Percentiles rank a stretch among this genome's conserved stretches.
Evolutionary conservation across 2,797 vertebrate species (phyloP).

Genomic region (Sciurus carolinensis): DNA sequence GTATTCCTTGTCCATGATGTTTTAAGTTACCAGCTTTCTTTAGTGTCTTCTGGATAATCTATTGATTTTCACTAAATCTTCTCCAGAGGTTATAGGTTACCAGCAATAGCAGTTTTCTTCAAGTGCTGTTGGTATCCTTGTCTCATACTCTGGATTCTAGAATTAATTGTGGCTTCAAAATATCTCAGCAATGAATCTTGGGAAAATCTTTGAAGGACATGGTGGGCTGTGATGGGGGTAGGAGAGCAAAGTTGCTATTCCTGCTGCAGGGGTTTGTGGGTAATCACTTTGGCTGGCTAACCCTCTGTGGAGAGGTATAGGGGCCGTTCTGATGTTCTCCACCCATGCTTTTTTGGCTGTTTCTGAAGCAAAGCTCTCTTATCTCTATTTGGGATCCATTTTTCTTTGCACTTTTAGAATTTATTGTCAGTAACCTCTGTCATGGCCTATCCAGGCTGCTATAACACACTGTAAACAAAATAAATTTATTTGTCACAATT

Average conservation of each 20-base stretch:
- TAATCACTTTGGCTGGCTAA: background rate
- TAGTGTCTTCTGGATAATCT: background rate
- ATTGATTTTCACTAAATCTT: background rate
- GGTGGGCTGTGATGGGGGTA: background rate
- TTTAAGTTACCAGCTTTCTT: background rate
- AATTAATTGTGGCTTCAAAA: background rate
- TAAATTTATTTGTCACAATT: background rate
- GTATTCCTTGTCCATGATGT: background rate
- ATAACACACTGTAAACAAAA: background rate
- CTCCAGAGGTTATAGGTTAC: background rate
- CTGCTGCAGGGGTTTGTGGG: background rate
- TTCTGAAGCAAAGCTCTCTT: background rate
- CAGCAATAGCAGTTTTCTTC: background rate
- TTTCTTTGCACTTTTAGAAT: slow-evolving; percentile 37
- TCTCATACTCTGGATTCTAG: slow-evolving; percentile 30
- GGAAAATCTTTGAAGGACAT: background rate
- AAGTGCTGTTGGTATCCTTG: background rate
- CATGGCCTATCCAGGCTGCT: background rate
- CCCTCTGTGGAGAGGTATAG: background rate
- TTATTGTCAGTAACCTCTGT: slow-evolving; percentile 9
- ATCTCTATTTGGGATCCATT: background rate
- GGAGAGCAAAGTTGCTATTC: background rate
- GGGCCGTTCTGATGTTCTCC: background rate
- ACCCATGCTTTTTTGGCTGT: background rate
- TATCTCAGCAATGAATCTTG: background rate